phyloP scores from a whole-genome alignment of 2,113 vertebrate genomes.

The Fulica atra region DNA sequence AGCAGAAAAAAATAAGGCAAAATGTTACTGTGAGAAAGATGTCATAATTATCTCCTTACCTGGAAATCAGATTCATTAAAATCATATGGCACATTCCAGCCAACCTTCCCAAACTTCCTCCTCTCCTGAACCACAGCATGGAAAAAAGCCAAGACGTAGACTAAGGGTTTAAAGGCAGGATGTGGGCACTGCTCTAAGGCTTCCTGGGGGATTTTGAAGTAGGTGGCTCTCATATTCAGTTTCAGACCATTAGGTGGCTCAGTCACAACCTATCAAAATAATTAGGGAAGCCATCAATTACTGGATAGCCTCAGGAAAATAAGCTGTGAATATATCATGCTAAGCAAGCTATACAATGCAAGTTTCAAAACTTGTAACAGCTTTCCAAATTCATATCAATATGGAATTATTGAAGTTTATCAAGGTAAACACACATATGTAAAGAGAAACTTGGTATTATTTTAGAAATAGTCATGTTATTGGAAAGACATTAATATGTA shows the following conservation, averaged over 20 bases:
- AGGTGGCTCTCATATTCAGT: slow-evolving; percentile 92
- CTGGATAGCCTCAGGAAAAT: not conserved
- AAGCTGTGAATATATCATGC: not conserved
- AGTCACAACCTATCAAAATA: slow-evolving; percentile 85
- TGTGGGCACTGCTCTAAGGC: slow-evolving; percentile 84
- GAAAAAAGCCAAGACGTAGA: slow-evolving; percentile 93
- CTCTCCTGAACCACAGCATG: slow-evolving; percentile 96
- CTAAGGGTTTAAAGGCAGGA: slow-evolving; percentile 85
- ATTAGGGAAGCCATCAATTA: not conserved
- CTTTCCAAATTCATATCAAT: not conserved
- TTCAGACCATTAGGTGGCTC: slow-evolving; percentile 96
- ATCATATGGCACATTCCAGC: slow-evolving; percentile 93
- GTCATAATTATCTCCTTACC: slow-evolving; percentile 60
- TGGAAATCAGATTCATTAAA: slow-evolving; percentile 97
- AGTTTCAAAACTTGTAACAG: not conserved
- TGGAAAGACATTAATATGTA: not conserved
- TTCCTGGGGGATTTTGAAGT: slow-evolving; percentile 86
- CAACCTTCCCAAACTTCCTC: slow-evolving; percentile 95
- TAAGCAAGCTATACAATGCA: not conserved
- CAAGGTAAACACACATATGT: not conserved
- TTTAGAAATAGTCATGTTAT: not conserved
- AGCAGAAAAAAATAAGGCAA: not conserved
- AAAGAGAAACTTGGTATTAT: not conserved
- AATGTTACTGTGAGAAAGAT: not conserved
- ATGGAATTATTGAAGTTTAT: not conserved